Conservation (phyloP, 2,888 invertebrate species). For the Ophonus ardosiacus region DNA sequence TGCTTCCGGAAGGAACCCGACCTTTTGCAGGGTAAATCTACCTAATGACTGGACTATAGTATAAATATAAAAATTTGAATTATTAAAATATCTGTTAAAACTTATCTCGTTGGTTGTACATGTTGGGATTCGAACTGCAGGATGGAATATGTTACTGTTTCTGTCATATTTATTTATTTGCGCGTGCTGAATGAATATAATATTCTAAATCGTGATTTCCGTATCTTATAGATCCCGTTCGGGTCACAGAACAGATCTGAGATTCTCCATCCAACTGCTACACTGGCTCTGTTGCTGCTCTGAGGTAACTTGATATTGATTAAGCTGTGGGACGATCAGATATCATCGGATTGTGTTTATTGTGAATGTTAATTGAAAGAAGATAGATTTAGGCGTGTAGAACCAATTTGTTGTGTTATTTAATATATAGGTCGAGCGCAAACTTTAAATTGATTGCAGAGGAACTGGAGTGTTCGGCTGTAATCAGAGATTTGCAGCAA, state of each 20-base stretch:
- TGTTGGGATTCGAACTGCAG: neutral
- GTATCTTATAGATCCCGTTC: conserved; percentile 63
- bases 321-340: conserved; percentile 42
- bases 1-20: no score
- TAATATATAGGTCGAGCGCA: conserved; percentile 27
- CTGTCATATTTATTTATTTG: conserved; percentile 64
- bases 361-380: conserved; percentile 42
- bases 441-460: conserved; percentile 19
- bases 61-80: neutral
- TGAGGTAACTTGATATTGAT: conserved; percentile 31
- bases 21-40: no score
- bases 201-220: conserved; percentile 64
- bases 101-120: neutral
- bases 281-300: neutral
- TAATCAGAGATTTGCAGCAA: conserved; percentile 15
- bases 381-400: conserved; percentile 37
- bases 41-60: neutral
- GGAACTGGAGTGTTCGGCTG: neutral
- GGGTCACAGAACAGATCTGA: conserved; percentile 40
- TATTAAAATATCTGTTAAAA: neutral
- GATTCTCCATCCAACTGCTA: neutral
- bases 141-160: conserved; percentile 61
- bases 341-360: conserved; percentile 41
- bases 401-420: conserved; percentile 42
- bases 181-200: conserved; percentile 62